Evolutionary conservation across 2,797 vertebrate genomes (phyloP).

Genomic region (Anomalospiza imberbis): DNA sequence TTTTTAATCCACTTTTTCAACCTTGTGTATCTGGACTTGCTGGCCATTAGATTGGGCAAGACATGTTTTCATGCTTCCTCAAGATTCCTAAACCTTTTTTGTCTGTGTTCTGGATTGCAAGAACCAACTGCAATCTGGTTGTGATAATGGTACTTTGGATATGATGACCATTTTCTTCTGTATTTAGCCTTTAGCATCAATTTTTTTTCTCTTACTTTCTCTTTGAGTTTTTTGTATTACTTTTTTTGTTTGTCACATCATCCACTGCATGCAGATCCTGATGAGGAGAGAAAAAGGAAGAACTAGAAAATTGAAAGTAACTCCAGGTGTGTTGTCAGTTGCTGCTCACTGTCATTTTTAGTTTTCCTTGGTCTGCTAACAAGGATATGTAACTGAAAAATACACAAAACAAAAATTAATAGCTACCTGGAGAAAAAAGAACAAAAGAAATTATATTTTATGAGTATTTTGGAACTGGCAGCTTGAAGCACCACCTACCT

Average conservation of each 20-base stretch:
- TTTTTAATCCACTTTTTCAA: not conserved
- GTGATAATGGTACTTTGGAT: not conserved
- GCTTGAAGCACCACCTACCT: slow-evolving; percentile 56
- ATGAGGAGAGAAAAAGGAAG: not conserved
- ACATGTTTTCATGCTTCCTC: not conserved
- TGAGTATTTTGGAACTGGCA: slow-evolving; percentile 39
- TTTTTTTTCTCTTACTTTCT: not conserved
- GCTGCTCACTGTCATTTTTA: not conserved
- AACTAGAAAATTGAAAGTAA: not conserved
- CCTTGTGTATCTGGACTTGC: not conserved
- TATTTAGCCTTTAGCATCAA: not conserved
- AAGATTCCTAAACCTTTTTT: not conserved
- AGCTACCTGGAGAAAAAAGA: not conserved
- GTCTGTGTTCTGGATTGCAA: not conserved
- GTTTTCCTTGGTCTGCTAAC: slow-evolving; percentile 46
- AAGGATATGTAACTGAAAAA: slow-evolving; percentile 51
- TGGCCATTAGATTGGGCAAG: not conserved
- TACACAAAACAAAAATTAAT: slow-evolving; percentile 40
- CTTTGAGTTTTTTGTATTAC: not conserved
- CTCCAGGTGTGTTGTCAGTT: slow-evolving; percentile 40
- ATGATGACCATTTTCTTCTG: not conserved
- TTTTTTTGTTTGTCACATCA: not conserved
- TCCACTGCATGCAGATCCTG: not conserved
- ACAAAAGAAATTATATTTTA: slow-evolving; percentile 49
- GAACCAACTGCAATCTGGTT: not conserved